A percentile compares a stretch with the other conserved stretches of the same genome.
Conservation (phyloP, 2,797 vertebrate species). For the Coregonus sp. region DNA sequence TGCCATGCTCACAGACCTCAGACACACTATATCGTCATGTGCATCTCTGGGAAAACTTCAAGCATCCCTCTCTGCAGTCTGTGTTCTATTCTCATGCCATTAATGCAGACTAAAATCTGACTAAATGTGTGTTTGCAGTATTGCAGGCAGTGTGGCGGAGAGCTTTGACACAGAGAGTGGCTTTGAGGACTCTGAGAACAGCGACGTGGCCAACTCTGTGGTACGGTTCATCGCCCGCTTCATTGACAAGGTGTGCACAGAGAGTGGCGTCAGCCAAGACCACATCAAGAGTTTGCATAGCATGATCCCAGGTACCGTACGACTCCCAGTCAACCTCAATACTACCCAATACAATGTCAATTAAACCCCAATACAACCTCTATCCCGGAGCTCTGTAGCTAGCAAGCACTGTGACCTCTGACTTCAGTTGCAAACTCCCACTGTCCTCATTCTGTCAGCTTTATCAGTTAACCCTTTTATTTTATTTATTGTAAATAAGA, state of each 20-base stretch:
- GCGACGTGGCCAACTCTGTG: slow-evolving; percentile 90
- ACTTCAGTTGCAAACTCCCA: not conserved
- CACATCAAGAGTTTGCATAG: slow-evolving; percentile 97
- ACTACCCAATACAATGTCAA: not conserved
- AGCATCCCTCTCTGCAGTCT: not conserved
- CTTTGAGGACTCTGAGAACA: slow-evolving; percentile 95
- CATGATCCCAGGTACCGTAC: slow-evolving; percentile 92
- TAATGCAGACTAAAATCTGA: not conserved
- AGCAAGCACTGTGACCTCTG: too few species aligned
- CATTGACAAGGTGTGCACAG: slow-evolving; percentile 98
- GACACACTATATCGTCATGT: not conserved
- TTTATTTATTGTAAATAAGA: slow-evolving; percentile 21
- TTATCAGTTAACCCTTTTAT: slow-evolving; percentile 12
- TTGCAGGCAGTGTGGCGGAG: slow-evolving; percentile 96
- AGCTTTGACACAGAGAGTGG: slow-evolving; percentile 98
- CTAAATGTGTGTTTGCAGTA: slow-evolving; percentile 69
- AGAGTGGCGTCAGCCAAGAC: slow-evolving; percentile 96
- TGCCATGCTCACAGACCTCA: slow-evolving; percentile 12
- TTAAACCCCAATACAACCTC: not conserved
- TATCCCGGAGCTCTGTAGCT: not conserved
- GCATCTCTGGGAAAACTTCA: not conserved
- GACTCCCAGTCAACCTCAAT: not conserved
- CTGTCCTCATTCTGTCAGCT: slow-evolving; percentile 46
- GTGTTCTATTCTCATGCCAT: not conserved
- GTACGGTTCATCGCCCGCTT: slow-evolving; percentile 93